These are phyloP conservation scores for Rhinichthys klamathensis DNA, from an alignment of 2,113 vertebrate species.

Conservation along the genomic window DNA sequence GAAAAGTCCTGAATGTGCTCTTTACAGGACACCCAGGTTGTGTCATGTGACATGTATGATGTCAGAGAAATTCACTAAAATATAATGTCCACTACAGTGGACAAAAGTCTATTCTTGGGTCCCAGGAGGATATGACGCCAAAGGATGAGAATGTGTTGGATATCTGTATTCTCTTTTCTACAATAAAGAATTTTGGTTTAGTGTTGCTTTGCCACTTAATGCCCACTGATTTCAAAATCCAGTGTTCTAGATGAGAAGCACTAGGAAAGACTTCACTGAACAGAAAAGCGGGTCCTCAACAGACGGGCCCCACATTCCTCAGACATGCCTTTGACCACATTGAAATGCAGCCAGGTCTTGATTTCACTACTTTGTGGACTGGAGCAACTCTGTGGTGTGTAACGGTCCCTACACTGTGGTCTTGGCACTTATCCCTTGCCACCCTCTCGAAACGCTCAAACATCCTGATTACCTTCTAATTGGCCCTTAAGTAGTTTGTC, in stretches of 20 bases:
- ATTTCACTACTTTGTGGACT: slow-evolving; percentile 14
- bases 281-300: not conserved
- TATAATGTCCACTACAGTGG: no score
- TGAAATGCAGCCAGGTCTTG: slow-evolving; percentile 27
- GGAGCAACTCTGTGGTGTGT: slow-evolving; percentile 8
- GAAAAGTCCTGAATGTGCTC: no score
- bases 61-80: no score
- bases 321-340: slow-evolving; percentile 38
- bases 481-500: slow-evolving; percentile 32
- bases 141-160: no score
- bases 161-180: not conserved
- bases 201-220: not conserved
- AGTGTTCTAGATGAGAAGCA: not conserved
- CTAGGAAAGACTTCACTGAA: not conserved
- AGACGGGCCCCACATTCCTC: slow-evolving; percentile 22
- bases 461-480: slow-evolving; percentile 46
- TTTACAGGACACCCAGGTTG: no score
- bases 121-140: no score
- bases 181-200: not conserved
- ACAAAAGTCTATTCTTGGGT: no score
- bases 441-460: slow-evolving; percentile 15
- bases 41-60: no score
- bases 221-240: not conserved
- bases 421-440: slow-evolving; percentile 17
- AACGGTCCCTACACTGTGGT: slow-evolving; percentile 30